Conservation (phyloP, 2,113 vertebrate genomes). For the Reinhardtius hippoglossoides region DNA sequence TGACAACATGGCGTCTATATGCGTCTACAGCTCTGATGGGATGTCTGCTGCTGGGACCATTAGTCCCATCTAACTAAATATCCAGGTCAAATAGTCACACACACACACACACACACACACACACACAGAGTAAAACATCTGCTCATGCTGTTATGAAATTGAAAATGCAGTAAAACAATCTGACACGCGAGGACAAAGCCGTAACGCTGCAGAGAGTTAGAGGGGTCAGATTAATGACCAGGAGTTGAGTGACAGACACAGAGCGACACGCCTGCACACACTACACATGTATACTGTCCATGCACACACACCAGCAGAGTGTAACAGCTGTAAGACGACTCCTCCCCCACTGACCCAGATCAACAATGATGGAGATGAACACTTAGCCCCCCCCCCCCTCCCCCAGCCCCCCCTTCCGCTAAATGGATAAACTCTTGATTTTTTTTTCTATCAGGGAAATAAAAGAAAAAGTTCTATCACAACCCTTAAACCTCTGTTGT, state of each 20-base stretch:
- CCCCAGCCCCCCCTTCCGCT: not conserved
- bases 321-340: slow-evolving; percentile 62
- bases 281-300: slow-evolving; percentile 10
- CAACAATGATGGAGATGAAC: slow-evolving; percentile 43
- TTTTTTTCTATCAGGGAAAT: not conserved
- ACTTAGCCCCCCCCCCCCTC: not conserved
- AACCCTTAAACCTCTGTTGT: too few species aligned
- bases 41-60: slow-evolving; percentile 36
- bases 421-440: not conserved
- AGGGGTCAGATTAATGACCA: slow-evolving; percentile 30
- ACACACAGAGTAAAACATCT: slow-evolving; percentile 43
- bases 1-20: not conserved
- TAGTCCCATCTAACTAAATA: slow-evolving; percentile 34
- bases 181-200: slow-evolving; percentile 14
- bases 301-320: slow-evolving; percentile 26
- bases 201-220: slow-evolving; percentile 15
- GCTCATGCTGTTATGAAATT: slow-evolving; percentile 36
- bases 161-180: slow-evolving; percentile 37
- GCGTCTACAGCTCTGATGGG: not conserved
- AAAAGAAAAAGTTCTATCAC: not conserved
- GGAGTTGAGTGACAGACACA: slow-evolving; percentile 1
- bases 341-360: slow-evolving; percentile 76
- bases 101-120: slow-evolving; percentile 10
- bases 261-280: not conserved
- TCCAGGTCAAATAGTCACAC: slow-evolving; percentile 8